Evolutionary conservation across 1,140 invertebrate species (phyloP), one percentile per base, ranked within the genome.

Genomic region (Drosophila grimshawi): DNA sequence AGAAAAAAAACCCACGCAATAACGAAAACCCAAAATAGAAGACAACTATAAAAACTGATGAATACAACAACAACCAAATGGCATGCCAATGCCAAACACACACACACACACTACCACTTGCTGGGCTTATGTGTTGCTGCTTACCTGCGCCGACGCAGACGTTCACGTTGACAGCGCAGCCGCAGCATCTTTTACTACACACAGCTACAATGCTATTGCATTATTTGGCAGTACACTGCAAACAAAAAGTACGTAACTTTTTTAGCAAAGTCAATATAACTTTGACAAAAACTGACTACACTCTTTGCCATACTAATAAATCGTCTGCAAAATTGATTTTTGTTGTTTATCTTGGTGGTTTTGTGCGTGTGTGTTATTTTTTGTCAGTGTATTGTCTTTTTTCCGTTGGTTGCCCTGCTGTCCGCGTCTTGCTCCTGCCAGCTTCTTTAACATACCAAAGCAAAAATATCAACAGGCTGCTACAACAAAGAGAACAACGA

Each of bases 11-110:
- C 83, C 83, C 83, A 86, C 82, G 76, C 82, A 85, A 81, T 79
- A 86, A 85, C 76, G 76, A 72, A 85, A 78, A 86, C 79, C 78
- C 70, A 86, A 86, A 86, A 86, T 86, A 86, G 78, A 86, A 76
- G 80, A 85, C 68, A 82, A 67, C 76, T 85, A 65, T 59, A 43
- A 68, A 61, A 77, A 45, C 48, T 46, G 66, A 75, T 37, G 66
- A 80, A 76, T 19, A 19, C 19, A 86, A 70, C 78, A 80, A 83
- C 76, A 80, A 75, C 53, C 27, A 63, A 59, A 78, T 72, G 45
- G 86, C 71, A 86, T 79, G 56, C 79, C 73, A 67, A 80, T 76
- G 66, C 78, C 68, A 72, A 70, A 71, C 53, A 59, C 41, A 73
- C 35, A 43, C 35, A 72, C 46, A 45, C 48, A 45, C 49, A 55